Evolutionary conservation across 2,797 vertebrate genomes (phyloP), one percentile per base, ranked within the genome.

Genomic region (Miichthys miiuy): DNA sequence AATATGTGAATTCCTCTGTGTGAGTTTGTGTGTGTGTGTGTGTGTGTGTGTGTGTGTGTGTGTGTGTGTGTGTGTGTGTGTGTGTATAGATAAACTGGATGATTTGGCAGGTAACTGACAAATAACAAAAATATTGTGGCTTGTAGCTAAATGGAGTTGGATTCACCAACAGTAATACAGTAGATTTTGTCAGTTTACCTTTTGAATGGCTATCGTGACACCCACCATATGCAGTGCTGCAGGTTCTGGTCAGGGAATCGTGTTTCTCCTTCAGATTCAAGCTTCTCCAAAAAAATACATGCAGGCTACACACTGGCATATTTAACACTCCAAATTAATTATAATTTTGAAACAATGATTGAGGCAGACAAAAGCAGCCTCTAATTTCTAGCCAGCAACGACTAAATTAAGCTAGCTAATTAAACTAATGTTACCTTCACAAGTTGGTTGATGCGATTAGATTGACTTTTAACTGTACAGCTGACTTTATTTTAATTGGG

Each of bases 41-140:
- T 30, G 30, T 30, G 30, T 30, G 6, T 6, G 30, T 30, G 27
- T 30, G 27, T 30, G 6, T 30, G 30, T 30, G 30, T 30, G 30
- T 25, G 25, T 23, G 13, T 11, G 1, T 65, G 68, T 55, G 6
- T 50, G 50, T 67, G 9, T 25, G 14, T 46, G 41, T 61, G 55
- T 67, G 34, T 9, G 8, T 38, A 8, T 7, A 18, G 34, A 48
- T 17, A 48, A 70, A 56, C 51, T 34, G 51, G 23, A 46, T 38
- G 65, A 55, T 65, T 34, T 63, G 46, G 23, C 61, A 50, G 16
- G 42, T 48, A n/a, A n/a, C 12, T 61, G 52, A 61, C 51, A 72
- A 6, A 30, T 61, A n/a, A n/a, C n/a, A n/a, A n/a, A n/a, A n/a
- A 11, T 12, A 64, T 51, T 38, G 34, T 5, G 70, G 9, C 8